These are phyloP conservation scores for Microcebus jonahi DNA, from an alignment of 2,113 vertebrate species.

Conservation along the genomic window DNA sequence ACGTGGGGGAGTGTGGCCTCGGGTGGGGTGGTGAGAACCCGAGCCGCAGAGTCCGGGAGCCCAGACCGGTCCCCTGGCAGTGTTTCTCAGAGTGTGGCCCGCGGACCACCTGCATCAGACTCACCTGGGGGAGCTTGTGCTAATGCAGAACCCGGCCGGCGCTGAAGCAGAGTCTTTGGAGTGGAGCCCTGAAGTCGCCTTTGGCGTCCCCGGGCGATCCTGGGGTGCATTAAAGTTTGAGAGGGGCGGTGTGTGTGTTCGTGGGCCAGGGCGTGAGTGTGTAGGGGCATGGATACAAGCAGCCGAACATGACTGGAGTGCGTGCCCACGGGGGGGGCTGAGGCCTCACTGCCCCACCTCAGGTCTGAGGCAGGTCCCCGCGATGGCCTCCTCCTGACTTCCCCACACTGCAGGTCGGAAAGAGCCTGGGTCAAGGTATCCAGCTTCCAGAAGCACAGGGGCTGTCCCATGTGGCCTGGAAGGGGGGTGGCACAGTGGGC, in stretches of 20 bases:
- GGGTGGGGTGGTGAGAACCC: not conserved
- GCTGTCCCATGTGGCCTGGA: not conserved
- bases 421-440: not conserved
- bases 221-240: constrained; percentile 63
- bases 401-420: not conserved
- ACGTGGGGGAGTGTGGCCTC: constrained; percentile 9
- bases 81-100: constrained; percentile 50
- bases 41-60: not conserved
- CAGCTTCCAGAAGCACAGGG: not conserved
- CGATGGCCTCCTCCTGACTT: not conserved
- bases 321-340: not conserved
- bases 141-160: not conserved
- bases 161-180: not conserved
- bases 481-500: not conserved
- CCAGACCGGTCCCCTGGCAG: not conserved
- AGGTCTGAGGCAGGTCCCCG: not conserved
- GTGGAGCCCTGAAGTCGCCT: not conserved
- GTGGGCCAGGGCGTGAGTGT: not conserved
- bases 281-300: not conserved
- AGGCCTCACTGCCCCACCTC: constrained; percentile 35
- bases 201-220: not conserved
- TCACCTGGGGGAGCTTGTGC: not conserved
- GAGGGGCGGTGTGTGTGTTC: not conserved
- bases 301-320: not conserved
- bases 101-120: constrained; percentile 23